Conservation (phyloP, 2,113 vertebrate genomes). For the Lucifuga dentata region DNA sequence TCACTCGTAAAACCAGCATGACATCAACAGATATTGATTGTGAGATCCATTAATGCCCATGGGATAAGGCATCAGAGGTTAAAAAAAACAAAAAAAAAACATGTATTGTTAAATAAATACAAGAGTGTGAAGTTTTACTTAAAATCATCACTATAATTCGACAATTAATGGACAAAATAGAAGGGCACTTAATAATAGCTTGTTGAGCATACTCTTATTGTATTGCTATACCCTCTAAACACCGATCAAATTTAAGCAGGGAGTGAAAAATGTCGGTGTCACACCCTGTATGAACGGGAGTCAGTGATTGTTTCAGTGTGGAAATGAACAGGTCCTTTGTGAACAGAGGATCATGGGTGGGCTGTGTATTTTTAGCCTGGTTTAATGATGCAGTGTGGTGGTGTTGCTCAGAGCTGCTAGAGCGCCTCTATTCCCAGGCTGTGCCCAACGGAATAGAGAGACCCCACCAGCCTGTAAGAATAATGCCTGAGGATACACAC, state of each 20-base stretch:
- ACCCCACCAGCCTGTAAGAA: slow-evolving; percentile 52
- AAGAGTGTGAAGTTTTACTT: slow-evolving; percentile 20
- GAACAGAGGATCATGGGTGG: slow-evolving; percentile 49
- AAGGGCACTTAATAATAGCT: slow-evolving; percentile 13
- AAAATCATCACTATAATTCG: no score
- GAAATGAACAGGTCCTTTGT: slow-evolving; percentile 33
- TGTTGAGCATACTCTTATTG: not conserved
- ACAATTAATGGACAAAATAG: not conserved
- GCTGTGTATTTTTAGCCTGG: slow-evolving; percentile 72
- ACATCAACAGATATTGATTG: slow-evolving; percentile 48
- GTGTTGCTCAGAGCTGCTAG: slow-evolving; percentile 49
- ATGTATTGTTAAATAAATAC: slow-evolving; percentile 27
- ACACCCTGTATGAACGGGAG: slow-evolving; percentile 20
- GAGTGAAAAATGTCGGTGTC: slow-evolving; percentile 26
- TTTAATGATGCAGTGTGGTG: slow-evolving; percentile 68
- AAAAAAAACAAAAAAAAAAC: no score
- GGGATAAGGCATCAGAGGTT: not conserved
- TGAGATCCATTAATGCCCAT: slow-evolving; percentile 9
- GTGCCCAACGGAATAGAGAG: slow-evolving; percentile 35
- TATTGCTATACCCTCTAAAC: slow-evolving; percentile 10
- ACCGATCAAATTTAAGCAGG: slow-evolving; percentile 6
- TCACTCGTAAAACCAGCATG: slow-evolving; percentile 22
- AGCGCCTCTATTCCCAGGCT: slow-evolving; percentile 52
- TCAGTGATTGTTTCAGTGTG: slow-evolving; percentile 40
- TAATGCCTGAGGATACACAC: slow-evolving; percentile 48